phyloP scores from a whole-genome alignment of 2,797 vertebrate genomes.

The Knipowitschia caucasica region DNA sequence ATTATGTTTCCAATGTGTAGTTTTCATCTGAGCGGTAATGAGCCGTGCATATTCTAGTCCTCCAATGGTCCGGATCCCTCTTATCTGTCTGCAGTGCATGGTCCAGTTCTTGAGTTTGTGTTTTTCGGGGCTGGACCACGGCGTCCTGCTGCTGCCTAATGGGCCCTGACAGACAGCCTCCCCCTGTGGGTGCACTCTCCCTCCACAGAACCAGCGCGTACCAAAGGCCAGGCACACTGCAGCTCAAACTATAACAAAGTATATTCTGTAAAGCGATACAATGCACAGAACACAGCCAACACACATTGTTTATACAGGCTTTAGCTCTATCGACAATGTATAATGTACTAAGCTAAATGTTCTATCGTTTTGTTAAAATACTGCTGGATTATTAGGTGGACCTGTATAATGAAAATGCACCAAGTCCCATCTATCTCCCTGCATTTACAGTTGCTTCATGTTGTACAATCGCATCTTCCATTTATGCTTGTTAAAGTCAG shows the following conservation, averaged over 20 bases:
- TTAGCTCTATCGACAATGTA: too few species aligned
- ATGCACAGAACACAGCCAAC: constrained; percentile 24
- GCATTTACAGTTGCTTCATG: too few species aligned
- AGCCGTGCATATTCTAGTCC: too few species aligned
- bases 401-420: too few species aligned
- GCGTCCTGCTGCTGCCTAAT: constrained; percentile 46
- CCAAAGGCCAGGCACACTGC: constrained; percentile 46
- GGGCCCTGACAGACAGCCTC: constrained; percentile 47
- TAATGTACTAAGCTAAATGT: too few species aligned
- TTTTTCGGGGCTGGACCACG: constrained; percentile 27
- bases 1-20: not conserved
- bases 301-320: not conserved
- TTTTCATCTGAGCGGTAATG: not conserved
- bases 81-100: constrained; percentile 33
- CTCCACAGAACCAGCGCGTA: constrained; percentile 28
- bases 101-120: constrained; percentile 13
- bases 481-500: too few species aligned
- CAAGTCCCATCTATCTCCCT: too few species aligned
- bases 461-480: too few species aligned
- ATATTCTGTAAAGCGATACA: not conserved
- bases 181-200: constrained; percentile 38
- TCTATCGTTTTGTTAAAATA: too few species aligned
- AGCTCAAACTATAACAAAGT: constrained; percentile 21
- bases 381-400: too few species aligned
- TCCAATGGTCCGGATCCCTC: constrained; percentile 9